Conservation (phyloP, 2,113 vertebrate species). For the Danionella cerebrum region DNA sequence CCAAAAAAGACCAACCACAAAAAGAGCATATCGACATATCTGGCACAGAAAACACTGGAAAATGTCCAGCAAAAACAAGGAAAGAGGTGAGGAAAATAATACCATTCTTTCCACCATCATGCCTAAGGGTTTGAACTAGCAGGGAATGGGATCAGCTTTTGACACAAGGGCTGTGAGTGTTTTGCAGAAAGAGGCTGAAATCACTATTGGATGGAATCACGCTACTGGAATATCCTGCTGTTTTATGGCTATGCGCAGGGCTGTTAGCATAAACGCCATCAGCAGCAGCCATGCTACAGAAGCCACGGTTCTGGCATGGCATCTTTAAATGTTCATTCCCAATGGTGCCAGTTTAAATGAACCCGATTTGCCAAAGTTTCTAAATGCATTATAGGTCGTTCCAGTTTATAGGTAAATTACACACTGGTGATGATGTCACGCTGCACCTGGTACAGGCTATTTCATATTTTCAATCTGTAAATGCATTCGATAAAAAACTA, state of each 20-base stretch:
- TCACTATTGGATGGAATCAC: slow-evolving; percentile 16
- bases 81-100: background rate
- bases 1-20: background rate
- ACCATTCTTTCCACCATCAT: slow-evolving; percentile 1
- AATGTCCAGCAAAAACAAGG: slow-evolving; percentile 4
- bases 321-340: too few species aligned
- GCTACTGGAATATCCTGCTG: slow-evolving; percentile 31
- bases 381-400: too few species aligned
- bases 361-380: too few species aligned
- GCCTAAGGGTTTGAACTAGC: slow-evolving; percentile 20
- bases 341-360: too few species aligned
- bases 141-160: slow-evolving; percentile 14
- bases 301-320: background rate
- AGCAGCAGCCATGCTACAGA: background rate
- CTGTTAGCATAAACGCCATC: slow-evolving; percentile 2
- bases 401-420: too few species aligned
- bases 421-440: too few species aligned
- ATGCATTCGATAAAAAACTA: too few species aligned
- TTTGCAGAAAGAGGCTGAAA: slow-evolving; percentile 13
- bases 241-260: slow-evolving; percentile 8
- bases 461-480: too few species aligned
- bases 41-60: slow-evolving; percentile 3
- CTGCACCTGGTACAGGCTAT: too few species aligned
- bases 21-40: background rate
- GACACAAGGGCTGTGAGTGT: slow-evolving; percentile 4